Percentiles rank a stretch among this genome's conserved stretches.
These are phyloP conservation scores for Vanessa cardui DNA, from an alignment of 2,888 invertebrate species.

Conservation along the genomic window DNA sequence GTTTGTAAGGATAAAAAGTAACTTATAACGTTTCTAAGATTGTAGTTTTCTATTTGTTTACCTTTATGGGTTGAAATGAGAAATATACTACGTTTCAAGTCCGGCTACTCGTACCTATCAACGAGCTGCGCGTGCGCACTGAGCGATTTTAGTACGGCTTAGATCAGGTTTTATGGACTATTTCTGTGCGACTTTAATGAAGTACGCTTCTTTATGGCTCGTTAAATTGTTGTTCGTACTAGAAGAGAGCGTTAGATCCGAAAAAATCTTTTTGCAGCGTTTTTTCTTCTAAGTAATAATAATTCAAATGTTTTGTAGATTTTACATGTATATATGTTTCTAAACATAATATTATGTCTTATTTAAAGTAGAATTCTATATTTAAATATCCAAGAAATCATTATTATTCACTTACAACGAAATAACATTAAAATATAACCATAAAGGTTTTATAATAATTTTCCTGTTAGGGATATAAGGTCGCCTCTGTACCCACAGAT, in stretches of 20 bases:
- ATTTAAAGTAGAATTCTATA: too few species aligned
- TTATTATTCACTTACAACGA: not conserved
- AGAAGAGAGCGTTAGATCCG: slow-evolving; percentile 12
- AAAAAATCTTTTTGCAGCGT: slow-evolving; percentile 15
- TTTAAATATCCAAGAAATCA: too few species aligned
- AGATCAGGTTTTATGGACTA: slow-evolving; percentile 45
- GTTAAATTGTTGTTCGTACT: slow-evolving; percentile 25
- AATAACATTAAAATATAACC: not conserved
- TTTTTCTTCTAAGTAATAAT: not conserved
- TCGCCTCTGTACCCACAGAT: not conserved
- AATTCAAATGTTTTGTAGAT: not conserved
- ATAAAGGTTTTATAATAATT: not conserved
- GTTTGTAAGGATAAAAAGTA: too few species aligned
- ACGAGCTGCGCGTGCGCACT: slow-evolving; percentile 47
- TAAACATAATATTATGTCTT: too few species aligned
- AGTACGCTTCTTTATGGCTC: slow-evolving; percentile 33
- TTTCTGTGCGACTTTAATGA: slow-evolving; percentile 38
- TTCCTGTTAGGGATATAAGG: not conserved
- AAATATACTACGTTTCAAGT: slow-evolving; percentile 22
- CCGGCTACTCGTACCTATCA: slow-evolving; percentile 31
- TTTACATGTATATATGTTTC: too few species aligned
- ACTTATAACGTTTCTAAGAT: too few species aligned
- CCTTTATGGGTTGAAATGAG: slow-evolving; percentile 15
- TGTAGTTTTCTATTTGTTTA: too few species aligned
- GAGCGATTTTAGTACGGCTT: slow-evolving; percentile 45